These are phyloP conservation scores for Morelia viridis DNA, from an alignment of 2,797 vertebrate species.

Conservation along the genomic window DNA sequence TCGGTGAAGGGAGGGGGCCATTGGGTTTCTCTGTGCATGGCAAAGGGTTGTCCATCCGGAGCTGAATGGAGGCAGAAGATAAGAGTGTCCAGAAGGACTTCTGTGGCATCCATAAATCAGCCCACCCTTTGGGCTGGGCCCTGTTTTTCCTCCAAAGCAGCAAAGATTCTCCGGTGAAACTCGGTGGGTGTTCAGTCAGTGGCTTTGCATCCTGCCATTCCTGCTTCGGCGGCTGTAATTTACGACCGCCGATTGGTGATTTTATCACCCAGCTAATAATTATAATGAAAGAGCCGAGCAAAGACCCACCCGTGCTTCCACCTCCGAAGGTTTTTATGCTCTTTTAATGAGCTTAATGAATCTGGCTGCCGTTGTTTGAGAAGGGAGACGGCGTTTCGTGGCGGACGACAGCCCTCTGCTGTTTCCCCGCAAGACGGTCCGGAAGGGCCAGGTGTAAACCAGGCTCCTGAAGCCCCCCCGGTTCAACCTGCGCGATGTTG, in stretches of 20 bases:
- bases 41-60: too few relatives aligned
- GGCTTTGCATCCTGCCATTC: neutral
- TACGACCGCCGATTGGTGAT: constrained; percentile 45
- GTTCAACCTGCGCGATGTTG: neutral
- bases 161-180: accelerated
- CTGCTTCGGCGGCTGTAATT: constrained; percentile 44
- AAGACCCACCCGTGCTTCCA: constrained; percentile 25
- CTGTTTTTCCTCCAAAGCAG: neutral
- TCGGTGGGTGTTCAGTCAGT: neutral
- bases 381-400: constrained; percentile 12
- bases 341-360: constrained; percentile 17
- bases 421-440: neutral
- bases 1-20: too few relatives aligned
- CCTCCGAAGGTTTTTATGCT: constrained; percentile 20
- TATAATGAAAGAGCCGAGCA: constrained; percentile 35
- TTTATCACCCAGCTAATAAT: constrained; percentile 51
- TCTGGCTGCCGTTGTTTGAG: neutral
- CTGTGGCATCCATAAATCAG: neutral
- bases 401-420: constrained; percentile 45
- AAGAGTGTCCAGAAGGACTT: neutral
- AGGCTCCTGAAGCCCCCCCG: neutral
- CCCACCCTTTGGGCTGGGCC: too few relatives aligned
- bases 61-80: too few relatives aligned
- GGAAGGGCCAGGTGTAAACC: accelerated
- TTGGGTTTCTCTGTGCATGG: neutral